Base-by-base conservation (phyloP, 2,113 vertebrate species). In the Spermophilus dauricus region DNA sequence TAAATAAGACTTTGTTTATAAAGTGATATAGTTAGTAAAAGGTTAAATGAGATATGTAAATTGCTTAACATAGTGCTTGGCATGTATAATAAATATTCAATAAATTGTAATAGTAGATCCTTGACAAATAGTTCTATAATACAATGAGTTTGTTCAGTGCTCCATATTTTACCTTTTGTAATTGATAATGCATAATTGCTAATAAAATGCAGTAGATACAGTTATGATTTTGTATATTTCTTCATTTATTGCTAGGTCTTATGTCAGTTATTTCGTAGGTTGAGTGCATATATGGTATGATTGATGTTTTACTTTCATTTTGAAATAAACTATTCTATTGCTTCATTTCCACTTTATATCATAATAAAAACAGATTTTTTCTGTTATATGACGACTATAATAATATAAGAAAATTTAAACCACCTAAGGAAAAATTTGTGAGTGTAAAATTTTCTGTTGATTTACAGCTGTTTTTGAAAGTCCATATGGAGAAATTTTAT, bases 171-270 rank as follows among this genome's bases (percentile, higher is more conserved):
- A 48, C 2, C 26, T 87, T 95, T 82, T 75, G 48, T 42, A 89
- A 56, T 20, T 82, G 61, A 77, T 14, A 83, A 37, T 56, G 39
- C 13, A 42, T 48, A 72, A 13, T 24, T 14, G 30, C n/a, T 80
- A 86, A 93, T 63, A 48, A 95, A 82, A 69, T n/a, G 8, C 2
- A 75, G 20, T n/a, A 24, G 24, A 37, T 14, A 37, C 56, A 56
- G 5, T 34, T 87, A 17, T 6, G 11, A 9, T 58, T 14, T 48
- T n/a, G 34, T 84, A 83, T 34, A 73, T 48, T 61, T 69, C 39
- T 72, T 80, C 78, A 82, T 82, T 94, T 87, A 96, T 82, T 34
- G 4, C 45, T 82, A 77, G 58, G 65, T 51, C n/a, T 94, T 91
- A 39, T 77, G 34, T 85, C 12, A 56, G 5, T 82, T 91, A 83